Evolutionary conservation across 2,888 invertebrate species (phyloP).

Genomic region (Limnephilus auricula): DNA sequence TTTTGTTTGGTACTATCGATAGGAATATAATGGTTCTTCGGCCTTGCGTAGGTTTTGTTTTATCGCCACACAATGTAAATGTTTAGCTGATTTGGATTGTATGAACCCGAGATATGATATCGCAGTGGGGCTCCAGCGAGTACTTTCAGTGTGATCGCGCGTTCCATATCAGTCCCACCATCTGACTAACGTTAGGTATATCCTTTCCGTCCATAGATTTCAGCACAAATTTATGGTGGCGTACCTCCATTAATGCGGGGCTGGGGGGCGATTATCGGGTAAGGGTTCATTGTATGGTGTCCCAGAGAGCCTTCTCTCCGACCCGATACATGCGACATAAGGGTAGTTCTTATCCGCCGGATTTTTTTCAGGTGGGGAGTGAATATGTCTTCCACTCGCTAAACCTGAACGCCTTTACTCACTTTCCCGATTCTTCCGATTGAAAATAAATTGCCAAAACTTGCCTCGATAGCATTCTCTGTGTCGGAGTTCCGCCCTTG

Average conservation of each 20-base stretch:
- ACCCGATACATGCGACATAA: neutral
- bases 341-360: conserved; percentile 1
- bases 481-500: neutral
- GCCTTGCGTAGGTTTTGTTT: neutral
- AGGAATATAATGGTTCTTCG: neutral
- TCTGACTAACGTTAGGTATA: conserved; percentile 9
- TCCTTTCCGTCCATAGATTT: conserved; percentile 8
- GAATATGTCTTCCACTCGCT: neutral
- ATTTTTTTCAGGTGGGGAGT: neutral
- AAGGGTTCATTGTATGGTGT: neutral
- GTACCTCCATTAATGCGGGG: neutral
- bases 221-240: conserved; percentile 10
- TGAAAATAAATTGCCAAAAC: neutral
- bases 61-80: neutral
- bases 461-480: neutral
- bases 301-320: neutral
- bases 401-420: neutral
- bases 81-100: neutral
- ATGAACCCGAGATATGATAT: neutral
- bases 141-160: neutral
- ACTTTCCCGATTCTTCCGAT: neutral
- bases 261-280: neutral
- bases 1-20: neutral
- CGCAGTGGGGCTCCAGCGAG: neutral
- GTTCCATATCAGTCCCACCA: neutral